These are phyloP conservation scores for Ctenodactylus gundi DNA, from an alignment of 2,113 vertebrate species.

Conservation along the genomic window DNA sequence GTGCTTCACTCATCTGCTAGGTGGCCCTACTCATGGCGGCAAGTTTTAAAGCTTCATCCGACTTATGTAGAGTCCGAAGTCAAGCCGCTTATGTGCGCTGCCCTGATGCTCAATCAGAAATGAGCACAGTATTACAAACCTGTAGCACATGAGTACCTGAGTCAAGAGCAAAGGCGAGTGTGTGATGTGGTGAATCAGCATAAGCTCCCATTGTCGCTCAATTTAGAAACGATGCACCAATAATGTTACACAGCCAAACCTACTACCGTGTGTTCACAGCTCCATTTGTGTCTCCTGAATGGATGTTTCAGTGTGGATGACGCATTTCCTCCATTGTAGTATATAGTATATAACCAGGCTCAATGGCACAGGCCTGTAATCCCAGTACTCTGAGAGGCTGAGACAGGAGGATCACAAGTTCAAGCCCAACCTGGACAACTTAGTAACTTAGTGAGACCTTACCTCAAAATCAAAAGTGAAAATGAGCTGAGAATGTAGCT, in stretches of 20 bases:
- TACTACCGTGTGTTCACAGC: neutral
- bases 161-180: neutral
- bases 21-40: neutral
- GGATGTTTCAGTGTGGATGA: neutral
- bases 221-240: neutral
- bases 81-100: neutral
- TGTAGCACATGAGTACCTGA: neutral
- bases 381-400: no score
- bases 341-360: no score
- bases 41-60: neutral
- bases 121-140: neutral
- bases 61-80: neutral
- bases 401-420: no score
- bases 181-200: neutral
- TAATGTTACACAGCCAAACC: neutral
- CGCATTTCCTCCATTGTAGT: neutral
- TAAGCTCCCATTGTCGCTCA: neutral
- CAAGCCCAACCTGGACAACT: no score
- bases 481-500: no score
- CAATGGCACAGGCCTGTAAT: no score
- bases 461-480: no score
- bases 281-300: neutral
- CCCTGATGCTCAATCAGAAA: neutral
- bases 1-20: no score
- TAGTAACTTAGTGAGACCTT: no score